These are phyloP conservation scores for Passer montanus DNA, from an alignment of 2,113 vertebrate genomes.

Conservation along the genomic window DNA sequence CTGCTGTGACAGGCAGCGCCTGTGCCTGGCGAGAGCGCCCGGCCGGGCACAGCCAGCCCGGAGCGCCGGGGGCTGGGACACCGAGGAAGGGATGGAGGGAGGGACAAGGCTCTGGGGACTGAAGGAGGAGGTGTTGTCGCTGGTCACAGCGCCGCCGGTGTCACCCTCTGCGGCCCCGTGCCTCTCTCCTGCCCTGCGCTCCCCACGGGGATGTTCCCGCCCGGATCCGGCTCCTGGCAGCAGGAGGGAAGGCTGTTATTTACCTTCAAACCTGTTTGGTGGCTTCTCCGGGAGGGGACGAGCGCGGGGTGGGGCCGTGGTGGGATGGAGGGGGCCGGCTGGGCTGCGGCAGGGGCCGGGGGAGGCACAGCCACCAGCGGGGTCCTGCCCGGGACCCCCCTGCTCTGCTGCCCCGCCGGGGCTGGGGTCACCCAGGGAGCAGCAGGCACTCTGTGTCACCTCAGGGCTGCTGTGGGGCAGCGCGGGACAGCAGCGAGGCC, in stretches of 20 bases:
- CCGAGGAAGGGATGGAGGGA: rapidly evolving
- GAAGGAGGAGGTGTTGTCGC: not conserved
- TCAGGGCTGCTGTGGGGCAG: not conserved
- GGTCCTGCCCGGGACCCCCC: not conserved
- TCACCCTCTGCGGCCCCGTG: rapidly evolving
- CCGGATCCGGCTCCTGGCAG: conserved; percentile 25
- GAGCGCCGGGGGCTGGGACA: not conserved
- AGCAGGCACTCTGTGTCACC: rapidly evolving
- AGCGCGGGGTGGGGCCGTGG: not conserved
- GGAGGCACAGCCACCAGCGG: not conserved
- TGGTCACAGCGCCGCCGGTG: rapidly evolving
- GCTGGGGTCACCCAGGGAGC: rapidly evolving
- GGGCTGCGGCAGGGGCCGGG: not conserved
- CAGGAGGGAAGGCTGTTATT: conserved; percentile 18
- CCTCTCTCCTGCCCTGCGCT: rapidly evolving
- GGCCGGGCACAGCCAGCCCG: not conserved
- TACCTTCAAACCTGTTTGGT: conserved; percentile 67
- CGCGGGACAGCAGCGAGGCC: not conserved
- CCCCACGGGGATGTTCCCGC: not conserved
- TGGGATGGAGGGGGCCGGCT: not conserved
- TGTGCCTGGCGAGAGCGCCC: not conserved
- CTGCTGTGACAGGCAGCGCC: conserved; percentile 39
- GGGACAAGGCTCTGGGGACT: not conserved
- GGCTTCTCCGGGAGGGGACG: conserved; percentile 39
- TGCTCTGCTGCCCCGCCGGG: rapidly evolving